phyloP scores from a whole-genome alignment of 1,140 invertebrate species.

The Sycophila sp. region DNA sequence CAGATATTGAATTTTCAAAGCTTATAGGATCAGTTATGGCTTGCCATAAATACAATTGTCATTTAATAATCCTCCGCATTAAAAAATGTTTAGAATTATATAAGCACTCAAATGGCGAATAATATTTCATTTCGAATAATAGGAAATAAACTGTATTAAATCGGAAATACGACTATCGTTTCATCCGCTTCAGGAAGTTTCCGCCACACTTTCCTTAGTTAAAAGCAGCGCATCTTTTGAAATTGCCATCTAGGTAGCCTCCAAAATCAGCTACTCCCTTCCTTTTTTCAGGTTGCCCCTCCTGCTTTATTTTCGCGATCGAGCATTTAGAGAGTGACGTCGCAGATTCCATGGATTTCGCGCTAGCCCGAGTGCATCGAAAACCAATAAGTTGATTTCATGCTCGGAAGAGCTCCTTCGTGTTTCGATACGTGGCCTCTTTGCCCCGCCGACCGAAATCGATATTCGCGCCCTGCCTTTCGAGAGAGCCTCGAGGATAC shows the following conservation, averaged over 20 bases:
- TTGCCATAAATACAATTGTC: too few species aligned
- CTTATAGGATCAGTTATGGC: too few species aligned
- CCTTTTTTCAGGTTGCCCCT: neutral
- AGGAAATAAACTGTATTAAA: too few species aligned
- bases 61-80: too few species aligned
- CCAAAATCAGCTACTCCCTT: neutral
- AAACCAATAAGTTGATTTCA: constrained; percentile 33
- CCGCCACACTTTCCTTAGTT: too few species aligned
- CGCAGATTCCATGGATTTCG: neutral
- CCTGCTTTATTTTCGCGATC: neutral
- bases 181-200: too few species aligned
- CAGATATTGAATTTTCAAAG: too few species aligned
- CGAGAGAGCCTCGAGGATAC: neutral
- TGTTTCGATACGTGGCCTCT: neutral
- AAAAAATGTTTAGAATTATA: too few species aligned
- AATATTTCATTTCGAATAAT: too few species aligned
- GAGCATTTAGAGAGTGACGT: neutral
- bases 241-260: neutral
- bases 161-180: too few species aligned
- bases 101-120: too few species aligned
- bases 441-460: constrained; percentile 1
- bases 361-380: constrained; percentile 8
- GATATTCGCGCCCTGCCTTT: constrained; percentile 6
- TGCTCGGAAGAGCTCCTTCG: neutral
- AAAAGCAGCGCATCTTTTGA: too few species aligned